These are phyloP conservation scores for Amazona guildingii DNA, from an alignment of 2,113 vertebrate genomes.

Conservation along the genomic window DNA sequence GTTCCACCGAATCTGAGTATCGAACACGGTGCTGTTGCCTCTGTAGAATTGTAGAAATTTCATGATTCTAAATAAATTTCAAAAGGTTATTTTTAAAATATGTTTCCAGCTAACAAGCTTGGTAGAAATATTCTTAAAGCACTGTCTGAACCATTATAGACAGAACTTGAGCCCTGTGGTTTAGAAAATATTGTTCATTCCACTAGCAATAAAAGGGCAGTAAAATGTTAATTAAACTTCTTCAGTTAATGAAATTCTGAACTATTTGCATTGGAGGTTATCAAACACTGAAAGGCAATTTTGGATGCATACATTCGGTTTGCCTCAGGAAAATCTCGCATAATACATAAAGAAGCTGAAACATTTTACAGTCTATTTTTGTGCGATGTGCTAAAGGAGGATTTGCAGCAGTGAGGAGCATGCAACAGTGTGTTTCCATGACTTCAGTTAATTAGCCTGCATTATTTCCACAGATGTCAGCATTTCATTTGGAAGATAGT, in stretches of 20 bases:
- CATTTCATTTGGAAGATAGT: background rate
- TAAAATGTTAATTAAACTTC: background rate
- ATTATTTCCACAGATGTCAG: conserved; percentile 34
- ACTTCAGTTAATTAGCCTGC: background rate
- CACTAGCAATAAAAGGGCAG: background rate
- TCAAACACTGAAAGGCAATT: background rate
- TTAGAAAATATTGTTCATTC: background rate
- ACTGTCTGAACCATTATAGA: background rate
- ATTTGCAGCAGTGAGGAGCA: background rate
- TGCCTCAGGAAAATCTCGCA: background rate
- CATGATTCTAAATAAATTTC: conserved; percentile 78
- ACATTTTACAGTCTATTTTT: background rate
- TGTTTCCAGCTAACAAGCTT: background rate
- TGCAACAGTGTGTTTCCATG: background rate
- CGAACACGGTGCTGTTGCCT: conserved; percentile 84
- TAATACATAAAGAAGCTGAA: conserved; percentile 10
- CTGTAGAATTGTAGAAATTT: conserved; percentile 71
- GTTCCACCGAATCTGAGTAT: conserved; percentile 83
- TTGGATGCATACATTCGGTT: background rate
- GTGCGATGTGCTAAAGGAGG: background rate
- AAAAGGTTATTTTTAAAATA: conserved; percentile 46
- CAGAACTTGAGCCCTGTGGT: background rate
- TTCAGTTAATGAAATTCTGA: background rate
- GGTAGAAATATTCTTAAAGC: background rate
- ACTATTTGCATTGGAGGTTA: background rate